phyloP scores from a whole-genome alignment of 1,140 invertebrate species.

The Drosophila melanica region DNA sequence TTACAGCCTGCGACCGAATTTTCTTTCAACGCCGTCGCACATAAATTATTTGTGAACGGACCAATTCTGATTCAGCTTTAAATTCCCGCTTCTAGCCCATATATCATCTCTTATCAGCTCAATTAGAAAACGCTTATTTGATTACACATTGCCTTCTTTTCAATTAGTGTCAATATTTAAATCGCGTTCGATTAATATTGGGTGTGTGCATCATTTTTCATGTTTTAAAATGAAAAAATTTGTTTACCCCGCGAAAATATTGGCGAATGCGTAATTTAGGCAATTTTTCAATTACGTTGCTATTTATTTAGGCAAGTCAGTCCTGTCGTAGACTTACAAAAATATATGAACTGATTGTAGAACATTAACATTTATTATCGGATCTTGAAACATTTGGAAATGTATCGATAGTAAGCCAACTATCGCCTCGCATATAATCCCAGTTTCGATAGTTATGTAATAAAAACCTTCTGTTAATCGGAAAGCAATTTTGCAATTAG shows the following conservation, averaged over 20 bases:
- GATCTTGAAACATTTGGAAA: no score
- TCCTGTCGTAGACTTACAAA: no score
- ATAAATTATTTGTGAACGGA: conserved; percentile 43
- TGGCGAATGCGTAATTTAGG: conserved; percentile 44
- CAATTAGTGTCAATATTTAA: conserved; percentile 75
- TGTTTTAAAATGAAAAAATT: conserved; percentile 46
- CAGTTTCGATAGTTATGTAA: no score
- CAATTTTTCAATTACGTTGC: conserved; percentile 22
- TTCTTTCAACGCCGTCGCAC: conserved; percentile 16
- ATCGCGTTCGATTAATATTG: conserved; percentile 68
- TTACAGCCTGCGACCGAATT: conserved; percentile 20
- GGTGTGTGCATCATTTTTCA: conserved; percentile 38
- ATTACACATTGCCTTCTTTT: conserved; percentile 34
- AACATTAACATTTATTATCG: no score
- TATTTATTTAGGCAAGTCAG: conserved; percentile 5
- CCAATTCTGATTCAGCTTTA: conserved; percentile 28
- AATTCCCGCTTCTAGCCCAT: conserved; percentile 35
- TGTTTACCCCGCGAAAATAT: conserved; percentile 45
- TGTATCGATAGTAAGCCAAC: no score
- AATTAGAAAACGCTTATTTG: conserved; percentile 26
- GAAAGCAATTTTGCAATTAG: background rate
- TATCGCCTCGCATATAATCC: no score
- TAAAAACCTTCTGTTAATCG: no score
- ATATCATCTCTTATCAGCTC: conserved; percentile 58
- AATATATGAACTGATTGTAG: no score